Evolutionary conservation across 2,113 vertebrate species (phyloP).

Genomic region (Dromaius novaehollandiae): DNA sequence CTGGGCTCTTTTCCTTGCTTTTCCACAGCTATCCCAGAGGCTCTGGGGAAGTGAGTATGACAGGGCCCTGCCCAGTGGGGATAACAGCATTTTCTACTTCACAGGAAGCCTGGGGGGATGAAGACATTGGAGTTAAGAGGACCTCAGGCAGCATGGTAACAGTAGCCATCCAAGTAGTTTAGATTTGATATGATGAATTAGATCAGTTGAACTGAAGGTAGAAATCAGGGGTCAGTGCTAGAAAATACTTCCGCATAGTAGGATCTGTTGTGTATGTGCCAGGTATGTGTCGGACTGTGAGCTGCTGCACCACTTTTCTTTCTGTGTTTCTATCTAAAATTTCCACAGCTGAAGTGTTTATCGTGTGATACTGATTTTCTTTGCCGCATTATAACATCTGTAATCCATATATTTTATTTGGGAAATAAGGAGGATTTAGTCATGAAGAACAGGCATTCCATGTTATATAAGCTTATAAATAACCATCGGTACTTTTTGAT

Average conservation of each 20-base stretch:
- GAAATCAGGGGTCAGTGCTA: neutral
- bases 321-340: neutral
- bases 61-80: neutral
- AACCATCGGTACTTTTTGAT: neutral
- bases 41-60: neutral
- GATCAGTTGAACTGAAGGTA: neutral
- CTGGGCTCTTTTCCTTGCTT: neutral
- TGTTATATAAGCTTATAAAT: neutral
- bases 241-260: neutral
- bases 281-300: neutral
- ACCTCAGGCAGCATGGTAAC: neutral
- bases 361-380: neutral
- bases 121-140: neutral
- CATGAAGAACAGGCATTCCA: neutral
- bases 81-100: neutral
- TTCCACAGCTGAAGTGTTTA: neutral
- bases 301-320: neutral
- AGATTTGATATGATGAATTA: neutral
- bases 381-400: neutral
- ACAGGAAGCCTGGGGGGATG: neutral
- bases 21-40: accelerated
- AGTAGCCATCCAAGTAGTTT: neutral
- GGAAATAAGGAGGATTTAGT: neutral
- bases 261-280: neutral
- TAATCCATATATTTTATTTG: neutral